phyloP scores from a whole-genome alignment of 2,888 invertebrate genomes.

The Zhengitettix transpicula region DNA sequence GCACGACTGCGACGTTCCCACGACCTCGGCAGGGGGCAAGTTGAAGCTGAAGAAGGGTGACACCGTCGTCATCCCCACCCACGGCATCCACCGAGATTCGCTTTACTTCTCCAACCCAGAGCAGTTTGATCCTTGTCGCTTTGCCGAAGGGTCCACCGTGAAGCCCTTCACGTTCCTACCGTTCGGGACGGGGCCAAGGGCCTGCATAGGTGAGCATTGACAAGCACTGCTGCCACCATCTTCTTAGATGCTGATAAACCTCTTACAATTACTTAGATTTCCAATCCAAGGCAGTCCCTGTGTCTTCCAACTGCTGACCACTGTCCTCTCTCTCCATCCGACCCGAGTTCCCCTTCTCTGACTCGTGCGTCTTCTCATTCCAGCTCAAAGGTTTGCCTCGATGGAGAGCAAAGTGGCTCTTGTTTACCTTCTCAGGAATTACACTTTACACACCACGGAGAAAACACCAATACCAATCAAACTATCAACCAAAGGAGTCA shows the following conservation, averaged over 20 bases:
- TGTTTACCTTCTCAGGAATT: slow-evolving; percentile 24
- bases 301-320: too few species aligned
- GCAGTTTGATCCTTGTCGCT: not conserved
- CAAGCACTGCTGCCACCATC: too few species aligned
- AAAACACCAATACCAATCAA: slow-evolving; percentile 27
- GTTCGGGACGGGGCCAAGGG: not conserved
- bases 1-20: not conserved
- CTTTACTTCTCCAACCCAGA: not conserved
- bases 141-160: not conserved
- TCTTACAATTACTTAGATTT: too few species aligned
- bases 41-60: not conserved
- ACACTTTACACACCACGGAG: slow-evolving; percentile 23
- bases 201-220: not conserved
- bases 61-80: not conserved
- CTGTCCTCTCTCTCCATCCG: too few species aligned
- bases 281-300: too few species aligned
- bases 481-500: slow-evolving; percentile 18
- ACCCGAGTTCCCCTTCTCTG: too few species aligned
- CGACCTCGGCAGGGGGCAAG: too few species aligned
- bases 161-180: not conserved
- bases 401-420: slow-evolving; percentile 27
- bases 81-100: not conserved
- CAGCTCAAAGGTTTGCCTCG: slow-evolving; percentile 28
- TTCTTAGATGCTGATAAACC: too few species aligned
- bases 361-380: too few species aligned